Conservation (phyloP, 2,113 vertebrate genomes). For the Oreochromis aureus region DNA sequence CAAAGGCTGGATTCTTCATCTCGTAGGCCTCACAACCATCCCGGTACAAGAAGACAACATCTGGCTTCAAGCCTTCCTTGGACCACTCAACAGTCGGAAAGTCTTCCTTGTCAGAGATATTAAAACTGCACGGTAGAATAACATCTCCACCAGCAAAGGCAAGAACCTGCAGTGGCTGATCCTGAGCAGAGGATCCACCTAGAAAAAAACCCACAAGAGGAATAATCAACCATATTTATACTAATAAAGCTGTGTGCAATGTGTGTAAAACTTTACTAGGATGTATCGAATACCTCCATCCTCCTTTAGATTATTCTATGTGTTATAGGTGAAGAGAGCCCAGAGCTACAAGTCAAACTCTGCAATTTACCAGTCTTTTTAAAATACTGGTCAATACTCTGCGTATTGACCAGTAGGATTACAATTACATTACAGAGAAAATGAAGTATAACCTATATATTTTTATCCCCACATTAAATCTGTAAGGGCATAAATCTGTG, state of each 20-base stretch:
- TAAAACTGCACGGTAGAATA: constrained; percentile 2
- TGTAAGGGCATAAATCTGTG: accelerated
- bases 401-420: accelerated
- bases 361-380: background rate
- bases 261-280: background rate
- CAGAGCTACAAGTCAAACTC: accelerated
- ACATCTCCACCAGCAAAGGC: background rate
- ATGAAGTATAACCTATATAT: background rate
- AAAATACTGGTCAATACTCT: background rate
- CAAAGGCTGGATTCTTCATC: background rate
- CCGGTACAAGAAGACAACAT: background rate
- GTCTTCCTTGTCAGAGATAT: accelerated
- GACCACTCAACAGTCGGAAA: constrained; percentile 18
- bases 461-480: background rate
- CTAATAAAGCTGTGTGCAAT: background rate
- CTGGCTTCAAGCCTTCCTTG: background rate
- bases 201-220: background rate
- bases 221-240: background rate
- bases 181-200: background rate
- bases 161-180: background rate
- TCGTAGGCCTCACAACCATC: background rate
- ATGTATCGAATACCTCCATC: background rate
- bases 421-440: background rate
- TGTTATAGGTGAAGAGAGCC: background rate
- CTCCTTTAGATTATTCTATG: background rate